A percentile compares a stretch with the other conserved stretches of the same genome.
Conservation (phyloP, 2,888 invertebrate genomes). For the Harmothoe impar region DNA sequence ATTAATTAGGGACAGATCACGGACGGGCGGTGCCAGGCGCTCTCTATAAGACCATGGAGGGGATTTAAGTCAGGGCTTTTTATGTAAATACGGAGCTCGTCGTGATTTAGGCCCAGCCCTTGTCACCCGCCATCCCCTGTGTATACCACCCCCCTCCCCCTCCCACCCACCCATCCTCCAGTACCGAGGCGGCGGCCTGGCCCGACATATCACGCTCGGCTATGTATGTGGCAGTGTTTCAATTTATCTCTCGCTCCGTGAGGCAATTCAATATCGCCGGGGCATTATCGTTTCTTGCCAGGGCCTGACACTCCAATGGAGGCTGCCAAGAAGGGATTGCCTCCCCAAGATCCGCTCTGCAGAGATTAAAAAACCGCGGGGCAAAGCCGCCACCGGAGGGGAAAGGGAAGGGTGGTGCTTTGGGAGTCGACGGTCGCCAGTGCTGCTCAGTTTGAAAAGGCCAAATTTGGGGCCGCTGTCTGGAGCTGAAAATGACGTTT, state of each 20-base stretch:
- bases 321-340: slow-evolving; percentile 42
- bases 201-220: slow-evolving; percentile 17
- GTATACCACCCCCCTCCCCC: neutral
- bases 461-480: slow-evolving; percentile 29
- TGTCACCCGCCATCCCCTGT: too few relatives aligned
- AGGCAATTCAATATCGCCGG: slow-evolving; percentile 39
- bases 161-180: neutral
- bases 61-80: slow-evolving; percentile 37
- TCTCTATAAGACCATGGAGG: neutral
- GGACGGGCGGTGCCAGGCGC: neutral
- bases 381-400: neutral
- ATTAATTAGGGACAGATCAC: slow-evolving; percentile 31
- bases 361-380: slow-evolving; percentile 3
- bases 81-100: neutral
- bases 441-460: slow-evolving; percentile 10
- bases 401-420: too few relatives aligned
- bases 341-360: neutral
- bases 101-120: slow-evolving; percentile 42
- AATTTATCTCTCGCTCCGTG: slow-evolving; percentile 35
- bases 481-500: slow-evolving; percentile 45
- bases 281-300: slow-evolving; percentile 42
- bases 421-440: neutral
- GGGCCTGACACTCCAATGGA: slow-evolving; percentile 42
- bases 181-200: neutral
- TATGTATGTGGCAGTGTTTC: slow-evolving; percentile 35